Evolutionary conservation across 1,140 invertebrate species (phyloP).

Genomic region (Polypedilum vanderplanki): DNA sequence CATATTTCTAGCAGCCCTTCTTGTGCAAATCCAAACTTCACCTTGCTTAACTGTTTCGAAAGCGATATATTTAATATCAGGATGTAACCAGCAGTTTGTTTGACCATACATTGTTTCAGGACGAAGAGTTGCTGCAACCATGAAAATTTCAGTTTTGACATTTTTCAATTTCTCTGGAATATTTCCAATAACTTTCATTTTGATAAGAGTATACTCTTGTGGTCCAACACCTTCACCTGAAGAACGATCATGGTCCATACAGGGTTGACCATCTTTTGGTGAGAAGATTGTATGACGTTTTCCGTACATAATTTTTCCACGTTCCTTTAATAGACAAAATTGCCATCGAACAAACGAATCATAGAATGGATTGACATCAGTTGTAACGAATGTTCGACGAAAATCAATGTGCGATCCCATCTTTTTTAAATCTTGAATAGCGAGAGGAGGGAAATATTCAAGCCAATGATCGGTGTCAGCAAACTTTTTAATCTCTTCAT

Average conservation of each 20-base stretch:
- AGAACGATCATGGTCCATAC: slow-evolving; percentile 98
- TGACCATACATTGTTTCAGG: slow-evolving; percentile 99
- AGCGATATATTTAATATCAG: slow-evolving; percentile 89
- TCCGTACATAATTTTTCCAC: slow-evolving; percentile 90
- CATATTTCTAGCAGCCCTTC: slow-evolving; percentile 89
- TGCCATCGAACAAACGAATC: slow-evolving; percentile 99
- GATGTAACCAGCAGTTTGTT: slow-evolving; percentile 97
- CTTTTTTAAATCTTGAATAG: slow-evolving; percentile 74
- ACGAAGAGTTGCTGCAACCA: slow-evolving; percentile 94
- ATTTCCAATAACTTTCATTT: slow-evolving; percentile 77
- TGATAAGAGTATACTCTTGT: slow-evolving; percentile 97
- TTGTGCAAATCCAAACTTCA: slow-evolving; percentile 83
- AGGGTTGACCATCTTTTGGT: slow-evolving; percentile 93
- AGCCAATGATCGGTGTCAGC: slow-evolving; percentile 89
- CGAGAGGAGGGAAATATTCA: slow-evolving; percentile 89
- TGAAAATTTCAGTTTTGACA: slow-evolving; percentile 52
- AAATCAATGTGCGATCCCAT: slow-evolving; percentile 95
- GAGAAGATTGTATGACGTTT: slow-evolving; percentile 97
- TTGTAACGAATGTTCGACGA: slow-evolving; percentile 95
- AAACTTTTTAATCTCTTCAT: slow-evolving; percentile 91
- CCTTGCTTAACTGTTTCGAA: slow-evolving; percentile 61
- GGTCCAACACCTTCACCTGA: slow-evolving; percentile 95
- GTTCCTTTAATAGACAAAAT: slow-evolving; percentile 79
- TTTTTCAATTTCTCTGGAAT: slow-evolving; percentile 67
- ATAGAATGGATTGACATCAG: slow-evolving; percentile 95